These are phyloP conservation scores for Entomyzon cyanotis DNA, from an alignment of 2,113 vertebrate species.

Conservation along the genomic window DNA sequence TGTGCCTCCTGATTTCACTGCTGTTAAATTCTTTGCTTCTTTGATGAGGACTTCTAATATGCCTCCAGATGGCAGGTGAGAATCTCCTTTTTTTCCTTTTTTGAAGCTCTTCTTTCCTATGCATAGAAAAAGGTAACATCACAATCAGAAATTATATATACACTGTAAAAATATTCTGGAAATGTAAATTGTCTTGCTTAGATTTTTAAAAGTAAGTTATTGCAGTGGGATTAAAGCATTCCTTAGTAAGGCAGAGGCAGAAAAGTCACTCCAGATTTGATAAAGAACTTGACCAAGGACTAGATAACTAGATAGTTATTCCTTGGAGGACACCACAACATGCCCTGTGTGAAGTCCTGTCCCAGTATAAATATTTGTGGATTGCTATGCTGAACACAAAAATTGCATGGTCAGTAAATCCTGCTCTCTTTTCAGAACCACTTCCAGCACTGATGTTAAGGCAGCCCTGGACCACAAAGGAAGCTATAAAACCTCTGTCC, in stretches of 20 bases:
- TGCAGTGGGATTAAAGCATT: neutral
- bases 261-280: neutral
- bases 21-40: constrained; percentile 95
- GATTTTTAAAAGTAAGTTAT: neutral
- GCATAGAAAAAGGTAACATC: neutral
- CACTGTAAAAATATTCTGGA: neutral
- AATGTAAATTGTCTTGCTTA: neutral
- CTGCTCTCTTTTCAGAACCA: neutral
- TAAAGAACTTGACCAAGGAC: neutral
- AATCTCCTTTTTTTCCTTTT: constrained; percentile 83
- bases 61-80: constrained; percentile 83
- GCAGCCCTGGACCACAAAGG: neutral
- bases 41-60: constrained; percentile 93
- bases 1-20: constrained; percentile 91
- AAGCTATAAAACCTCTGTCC: neutral
- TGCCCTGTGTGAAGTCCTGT: neutral
- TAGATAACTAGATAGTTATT: neutral
- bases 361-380: neutral
- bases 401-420: neutral
- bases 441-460: neutral
- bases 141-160: neutral
- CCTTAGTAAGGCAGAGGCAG: neutral
- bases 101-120: constrained; percentile 88
- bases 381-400: neutral
- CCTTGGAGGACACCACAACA: neutral